A percentile compares a stretch with the other conserved stretches of the same genome.
These are phyloP conservation scores for Centropristis striata DNA, from an alignment of 2,113 vertebrate genomes.

Conservation along the genomic window DNA sequence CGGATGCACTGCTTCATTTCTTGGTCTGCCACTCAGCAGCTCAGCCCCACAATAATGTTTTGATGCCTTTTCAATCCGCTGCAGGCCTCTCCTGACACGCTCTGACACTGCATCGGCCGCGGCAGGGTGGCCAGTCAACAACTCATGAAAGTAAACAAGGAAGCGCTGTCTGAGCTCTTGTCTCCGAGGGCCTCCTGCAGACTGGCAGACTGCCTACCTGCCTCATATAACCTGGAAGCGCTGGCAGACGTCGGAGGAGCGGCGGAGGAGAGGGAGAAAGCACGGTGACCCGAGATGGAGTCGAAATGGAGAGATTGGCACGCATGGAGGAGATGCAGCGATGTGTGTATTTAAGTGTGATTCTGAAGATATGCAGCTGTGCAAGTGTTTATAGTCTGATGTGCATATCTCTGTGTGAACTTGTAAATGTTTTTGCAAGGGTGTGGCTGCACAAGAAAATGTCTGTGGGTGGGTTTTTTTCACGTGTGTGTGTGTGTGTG, in stretches of 20 bases:
- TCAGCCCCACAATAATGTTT: slow-evolving; percentile 28
- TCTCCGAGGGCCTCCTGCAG: slow-evolving; percentile 55
- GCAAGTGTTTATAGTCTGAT: not conserved
- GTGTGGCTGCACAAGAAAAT: slow-evolving; percentile 8
- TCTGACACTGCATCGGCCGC: slow-evolving; percentile 25
- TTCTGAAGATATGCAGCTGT: not conserved
- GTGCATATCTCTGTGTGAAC: not conserved
- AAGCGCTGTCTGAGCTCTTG: slow-evolving; percentile 37
- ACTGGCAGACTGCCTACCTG: slow-evolving; percentile 42
- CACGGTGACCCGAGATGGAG: slow-evolving; percentile 22
- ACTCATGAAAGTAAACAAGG: slow-evolving; percentile 59
- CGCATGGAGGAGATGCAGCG: not conserved
- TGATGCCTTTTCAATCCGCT: slow-evolving; percentile 51
- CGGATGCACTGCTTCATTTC: slow-evolving; percentile 17
- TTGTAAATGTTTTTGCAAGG: not conserved
- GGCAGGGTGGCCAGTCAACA: slow-evolving; percentile 57
- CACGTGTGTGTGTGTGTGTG: not conserved
- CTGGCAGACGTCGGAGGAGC: slow-evolving; percentile 16
- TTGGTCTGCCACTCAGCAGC: slow-evolving; percentile 45
- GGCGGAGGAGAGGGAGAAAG: not conserved
- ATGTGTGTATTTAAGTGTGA: not conserved
- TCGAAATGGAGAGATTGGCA: slow-evolving; percentile 31
- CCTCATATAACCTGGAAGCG: slow-evolving; percentile 21
- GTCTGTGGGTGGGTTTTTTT: too few species aligned
- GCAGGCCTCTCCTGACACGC: slow-evolving; percentile 29